Evolutionary conservation across 2,888 invertebrate genomes (phyloP), one percentile per base, ranked within the genome.

Genomic region (Brachypterus glaber): DNA sequence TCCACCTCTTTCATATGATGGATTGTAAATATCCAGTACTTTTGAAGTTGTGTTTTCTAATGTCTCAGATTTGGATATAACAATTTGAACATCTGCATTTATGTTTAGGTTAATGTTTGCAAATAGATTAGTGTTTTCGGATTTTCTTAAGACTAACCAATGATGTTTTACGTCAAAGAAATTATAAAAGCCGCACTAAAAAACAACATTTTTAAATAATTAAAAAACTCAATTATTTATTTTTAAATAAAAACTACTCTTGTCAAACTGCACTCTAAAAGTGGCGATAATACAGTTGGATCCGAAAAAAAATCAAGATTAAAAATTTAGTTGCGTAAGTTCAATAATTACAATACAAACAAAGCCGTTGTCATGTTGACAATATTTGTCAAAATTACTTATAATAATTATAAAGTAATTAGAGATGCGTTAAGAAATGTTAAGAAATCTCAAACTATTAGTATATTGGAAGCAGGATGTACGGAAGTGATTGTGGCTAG

Each of bases 1-100:
- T 8, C 57, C 57, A 7, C 55, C 55, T 40, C 46, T 47, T 13
- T 36, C 30, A 32, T 34, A 49, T 15, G 53, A 48, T 3, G 52
- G 53, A 48, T 55, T 57, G 33, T 53, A 57, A 33, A 53, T 42
- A 25, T 56, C 55, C 17, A 45, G 24, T 25, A 57, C 39, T n/a
- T 25, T 30, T 16, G 31, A 32, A 30, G 9, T 34, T 24, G 8
- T 8, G 15, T 38, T 36, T 30, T 25, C 9, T 13, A n/a, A n/a
- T n/a, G n/a, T n/a, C n/a, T n/a, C n/a, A n/a, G n/a, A n/a, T n/a
- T 33, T 33, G 2, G 39, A 41, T 37, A 48, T 43, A 8, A 49
- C 46, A 7, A 56, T 42, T 17, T 50, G 39, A 12, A 56, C 45
- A 36, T 57, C 52, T 15, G 51, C 48, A 34, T 56, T 48, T 11